Conservation (phyloP, 2,888 invertebrate genomes). For the Yponomeuta sedellus region DNA sequence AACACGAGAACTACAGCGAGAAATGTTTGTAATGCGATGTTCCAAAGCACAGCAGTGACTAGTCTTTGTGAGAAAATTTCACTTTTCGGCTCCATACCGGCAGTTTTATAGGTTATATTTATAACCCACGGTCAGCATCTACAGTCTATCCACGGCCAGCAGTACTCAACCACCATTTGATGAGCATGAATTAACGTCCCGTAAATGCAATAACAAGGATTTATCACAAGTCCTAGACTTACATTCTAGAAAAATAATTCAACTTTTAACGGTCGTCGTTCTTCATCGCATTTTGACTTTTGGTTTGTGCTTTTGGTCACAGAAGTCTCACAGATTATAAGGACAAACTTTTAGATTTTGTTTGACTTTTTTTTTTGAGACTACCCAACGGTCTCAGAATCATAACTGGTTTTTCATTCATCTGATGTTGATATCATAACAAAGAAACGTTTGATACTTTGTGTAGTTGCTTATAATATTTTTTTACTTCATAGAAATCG, state of each 20-base stretch:
- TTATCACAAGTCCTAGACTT: not conserved
- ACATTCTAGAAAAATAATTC: not conserved
- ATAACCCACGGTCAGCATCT: not conserved
- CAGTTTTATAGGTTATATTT: slow-evolving; percentile 24
- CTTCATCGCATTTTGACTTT: too few relatives aligned
- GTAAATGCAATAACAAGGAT: not conserved
- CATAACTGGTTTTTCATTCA: too few relatives aligned
- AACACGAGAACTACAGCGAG: slow-evolving; percentile 69
- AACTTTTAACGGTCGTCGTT: not conserved
- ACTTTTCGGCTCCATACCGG: slow-evolving; percentile 60
- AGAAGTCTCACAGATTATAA: too few relatives aligned
- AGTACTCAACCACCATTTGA: not conserved
- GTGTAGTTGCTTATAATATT: too few relatives aligned
- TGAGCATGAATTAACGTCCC: not conserved
- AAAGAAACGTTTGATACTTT: too few relatives aligned
- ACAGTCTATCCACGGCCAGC: not conserved
- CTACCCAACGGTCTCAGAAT: too few relatives aligned
- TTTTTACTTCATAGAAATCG: too few relatives aligned
- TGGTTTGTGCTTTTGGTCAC: too few relatives aligned
- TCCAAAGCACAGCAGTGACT: slow-evolving; percentile 76
- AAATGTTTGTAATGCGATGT: slow-evolving; percentile 74
- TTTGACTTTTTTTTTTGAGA: too few relatives aligned
- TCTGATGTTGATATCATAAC: too few relatives aligned
- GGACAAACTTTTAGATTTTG: too few relatives aligned
- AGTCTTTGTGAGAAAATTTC: slow-evolving; percentile 78